Base-by-base conservation (phyloP, 2,797 vertebrate species). In the Delichon dasypus region DNA sequence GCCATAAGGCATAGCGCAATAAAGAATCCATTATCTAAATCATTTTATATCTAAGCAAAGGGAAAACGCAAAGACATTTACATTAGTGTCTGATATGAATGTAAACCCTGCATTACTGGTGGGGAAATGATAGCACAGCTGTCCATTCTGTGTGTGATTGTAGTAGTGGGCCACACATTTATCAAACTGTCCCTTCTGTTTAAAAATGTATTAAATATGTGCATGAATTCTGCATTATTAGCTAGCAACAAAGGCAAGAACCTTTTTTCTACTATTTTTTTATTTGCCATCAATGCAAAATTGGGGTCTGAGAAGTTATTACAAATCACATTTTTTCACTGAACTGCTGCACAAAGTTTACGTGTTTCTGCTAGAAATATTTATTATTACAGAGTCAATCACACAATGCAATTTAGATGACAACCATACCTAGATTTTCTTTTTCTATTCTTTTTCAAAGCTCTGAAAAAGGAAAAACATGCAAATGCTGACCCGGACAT, bases 1-100 rank as follows among this genome's bases (percentile, higher is more conserved):
- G 66, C 93, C 85, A 93, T 74, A 85, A 97, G 88, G 80, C 78
- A 90, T 71, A 61, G 51, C 81, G 47, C 74, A 91, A 57, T 80
- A 77, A 96, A 90, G 76, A 92, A 83, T 68, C 82, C 83, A 95
- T 95, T 96, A 93, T 15, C 81, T 48, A 78, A 82, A 77, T 93
- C 38, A 96, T 85, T 90, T 96, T 89, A 89, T 76, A 92, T 53
- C 73, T 82, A 95, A 91, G 78, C 72, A 93, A 94, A 96, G 3
- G 3, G 83, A 95, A 95, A 96, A 96, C 22, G 30, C 74, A 89
- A 91, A 93, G 89, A 74, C 57, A 84, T 86, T 90, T 90, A 88
- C 64, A 93, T 96, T 84, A 93, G 66, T 19, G 3, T 83, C 45
- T 81, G 66, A 80, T 74, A 74, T 2, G 3, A 92, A 94, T 36